Evolutionary conservation across 2,888 invertebrate genomes (phyloP).

Genomic region (Xylophagus ater): DNA sequence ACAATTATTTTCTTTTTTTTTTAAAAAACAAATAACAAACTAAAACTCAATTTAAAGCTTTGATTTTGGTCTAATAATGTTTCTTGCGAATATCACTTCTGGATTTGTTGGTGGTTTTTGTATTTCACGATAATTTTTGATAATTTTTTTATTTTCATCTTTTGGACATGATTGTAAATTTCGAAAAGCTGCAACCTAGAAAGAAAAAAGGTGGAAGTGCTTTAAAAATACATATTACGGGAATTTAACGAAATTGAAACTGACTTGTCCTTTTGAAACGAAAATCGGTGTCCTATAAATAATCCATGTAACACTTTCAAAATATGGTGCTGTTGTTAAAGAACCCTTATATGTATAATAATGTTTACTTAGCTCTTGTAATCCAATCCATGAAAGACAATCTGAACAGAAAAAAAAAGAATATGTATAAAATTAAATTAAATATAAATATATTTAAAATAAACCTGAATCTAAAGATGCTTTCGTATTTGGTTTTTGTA

Average conservation of each 20-base stretch:
- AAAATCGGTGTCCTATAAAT: constrained; percentile 57
- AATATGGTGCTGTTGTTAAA: constrained; percentile 58
- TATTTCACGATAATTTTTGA: constrained; percentile 38
- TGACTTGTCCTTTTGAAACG: constrained; percentile 54
- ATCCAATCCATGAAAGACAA: constrained; percentile 56
- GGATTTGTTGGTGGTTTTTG: constrained; percentile 37
- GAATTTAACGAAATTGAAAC: constrained; percentile 4
- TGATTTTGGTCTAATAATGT: constrained; percentile 34
- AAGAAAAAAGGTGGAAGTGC: constrained; percentile 3
- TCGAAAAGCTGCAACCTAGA: constrained; percentile 35
- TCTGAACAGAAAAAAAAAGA: constrained; percentile 34
- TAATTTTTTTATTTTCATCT: constrained; percentile 38
- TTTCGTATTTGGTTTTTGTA: constrained; percentile 34
- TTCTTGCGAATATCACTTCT: constrained; percentile 37
- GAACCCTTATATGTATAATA: constrained; percentile 65
- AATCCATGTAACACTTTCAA: constrained; percentile 65
- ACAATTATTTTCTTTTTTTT: too few relatives aligned
- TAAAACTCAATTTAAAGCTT: constrained; percentile 35
- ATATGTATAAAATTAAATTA: constrained; percentile 5
- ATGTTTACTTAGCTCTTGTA: constrained; percentile 54
- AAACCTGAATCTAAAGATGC: constrained; percentile 38
- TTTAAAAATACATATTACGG: not conserved
- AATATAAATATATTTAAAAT: constrained; percentile 6
- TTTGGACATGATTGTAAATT: constrained; percentile 37
- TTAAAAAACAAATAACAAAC: too few relatives aligned